Evolutionary conservation across 2,797 vertebrate genomes (phyloP).

Genomic region (Poecilia picta): DNA sequence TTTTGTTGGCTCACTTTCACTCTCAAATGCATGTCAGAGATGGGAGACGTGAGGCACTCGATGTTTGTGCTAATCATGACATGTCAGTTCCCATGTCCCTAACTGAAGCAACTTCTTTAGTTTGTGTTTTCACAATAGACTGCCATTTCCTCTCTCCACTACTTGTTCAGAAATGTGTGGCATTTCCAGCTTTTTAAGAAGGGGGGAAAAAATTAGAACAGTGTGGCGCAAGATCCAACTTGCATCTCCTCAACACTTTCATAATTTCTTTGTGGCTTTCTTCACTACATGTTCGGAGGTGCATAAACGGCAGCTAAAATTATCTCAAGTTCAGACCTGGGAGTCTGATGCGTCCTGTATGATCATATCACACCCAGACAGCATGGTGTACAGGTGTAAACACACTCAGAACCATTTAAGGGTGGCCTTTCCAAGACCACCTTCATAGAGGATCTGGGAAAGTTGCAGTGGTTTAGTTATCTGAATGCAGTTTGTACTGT

Average conservation of each 20-base stretch:
- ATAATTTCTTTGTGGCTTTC: not conserved
- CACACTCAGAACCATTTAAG: not conserved
- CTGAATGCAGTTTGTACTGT: not conserved
- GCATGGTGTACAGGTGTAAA: not conserved
- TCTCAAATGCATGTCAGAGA: not conserved
- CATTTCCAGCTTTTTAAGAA: not conserved
- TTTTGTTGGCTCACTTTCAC: constrained; percentile 1
- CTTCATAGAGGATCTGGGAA: not conserved
- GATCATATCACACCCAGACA: not conserved
- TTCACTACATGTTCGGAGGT: not conserved
- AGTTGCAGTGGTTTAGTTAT: not conserved
- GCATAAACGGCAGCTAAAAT: not conserved
- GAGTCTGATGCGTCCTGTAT: not conserved
- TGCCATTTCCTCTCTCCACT: not conserved
- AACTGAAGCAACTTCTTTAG: not conserved
- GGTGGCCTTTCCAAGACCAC: not conserved
- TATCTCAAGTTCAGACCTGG: not conserved
- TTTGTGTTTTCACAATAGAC: not conserved
- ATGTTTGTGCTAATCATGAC: not conserved
- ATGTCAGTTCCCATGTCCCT: not conserved
- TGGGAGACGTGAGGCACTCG: not conserved
- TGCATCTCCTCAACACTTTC: not conserved
- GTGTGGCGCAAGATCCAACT: not conserved
- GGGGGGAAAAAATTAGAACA: not conserved
- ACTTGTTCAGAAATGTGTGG: not conserved